Percentiles rank a stretch among this genome's conserved stretches.
Conservation (phyloP, 2,888 invertebrate genomes). For the Chalcis sispes region DNA sequence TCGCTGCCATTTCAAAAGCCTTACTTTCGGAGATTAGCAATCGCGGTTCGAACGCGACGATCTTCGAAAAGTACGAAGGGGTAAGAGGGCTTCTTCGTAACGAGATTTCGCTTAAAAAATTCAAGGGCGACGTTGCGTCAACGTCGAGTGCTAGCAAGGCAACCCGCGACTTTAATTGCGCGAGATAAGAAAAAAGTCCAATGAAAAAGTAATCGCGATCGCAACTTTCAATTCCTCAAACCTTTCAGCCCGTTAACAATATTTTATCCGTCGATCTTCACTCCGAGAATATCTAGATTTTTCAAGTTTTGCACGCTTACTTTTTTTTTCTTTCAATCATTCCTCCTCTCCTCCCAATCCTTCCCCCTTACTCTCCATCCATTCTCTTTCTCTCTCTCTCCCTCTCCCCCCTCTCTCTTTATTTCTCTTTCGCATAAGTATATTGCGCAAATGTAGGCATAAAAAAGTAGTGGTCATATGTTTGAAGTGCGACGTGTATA, state of each 20-base stretch:
- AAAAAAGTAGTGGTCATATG: not conserved
- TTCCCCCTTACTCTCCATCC: no score
- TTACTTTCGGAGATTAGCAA: no score
- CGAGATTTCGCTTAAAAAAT: not conserved
- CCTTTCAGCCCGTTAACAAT: no score
- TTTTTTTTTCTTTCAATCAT: conserved; percentile 23
- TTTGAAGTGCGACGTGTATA: not conserved
- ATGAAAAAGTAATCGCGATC: not conserved
- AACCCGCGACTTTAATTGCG: not conserved
- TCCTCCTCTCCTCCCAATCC: no score
- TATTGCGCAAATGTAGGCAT: conserved; percentile 1
- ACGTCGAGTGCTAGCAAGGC: not conserved
- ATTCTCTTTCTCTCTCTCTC: no score
- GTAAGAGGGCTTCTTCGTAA: no score
- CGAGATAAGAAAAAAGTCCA: not conserved
- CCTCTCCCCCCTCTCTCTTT: no score
- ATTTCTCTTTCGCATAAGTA: no score
- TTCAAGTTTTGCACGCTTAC: conserved; percentile 23
- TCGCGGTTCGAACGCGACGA: no score
- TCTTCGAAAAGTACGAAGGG: no score
- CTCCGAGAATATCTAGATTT: conserved; percentile 19
- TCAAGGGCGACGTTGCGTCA: not conserved
- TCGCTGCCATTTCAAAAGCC: conserved; percentile 12
- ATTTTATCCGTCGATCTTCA: conserved; percentile 38
- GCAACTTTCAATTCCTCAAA: not conserved